Evolutionary conservation across 2,797 vertebrate genomes (phyloP), one percentile per base, ranked within the genome.

Genomic region (Basileuterus tristriatus): DNA sequence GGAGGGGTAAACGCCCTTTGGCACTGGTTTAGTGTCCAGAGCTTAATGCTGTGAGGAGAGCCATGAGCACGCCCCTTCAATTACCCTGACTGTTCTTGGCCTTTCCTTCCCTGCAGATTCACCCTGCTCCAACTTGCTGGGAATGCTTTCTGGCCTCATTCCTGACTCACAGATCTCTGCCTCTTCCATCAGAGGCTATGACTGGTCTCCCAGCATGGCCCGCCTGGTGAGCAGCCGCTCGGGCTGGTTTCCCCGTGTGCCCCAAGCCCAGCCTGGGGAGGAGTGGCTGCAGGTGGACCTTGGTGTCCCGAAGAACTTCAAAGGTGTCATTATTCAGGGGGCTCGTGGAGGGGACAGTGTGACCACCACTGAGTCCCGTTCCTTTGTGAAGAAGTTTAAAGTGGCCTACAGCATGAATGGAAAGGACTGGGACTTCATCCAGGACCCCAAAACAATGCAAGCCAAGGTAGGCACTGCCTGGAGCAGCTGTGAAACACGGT

Each of bases 251-350:
- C 99, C 99, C 8, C 98, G 98, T 39, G 95, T 98, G 11, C 98
- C 99, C 1, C 98, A 99, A 75, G 98, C 99, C 12, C 98, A 99
- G 83, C 98, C 98, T 1, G 99, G 99, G 21, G 99, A 99, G 76
- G 99, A 99, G 91, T 99, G 99, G 99, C 97, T 99, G 24, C 99
- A 99, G 97, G 99, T 98, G 83, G 99, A 99, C 95, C 98, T 99
- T 23, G 99, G 98, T 0, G 15, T 97, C 44, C 98, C 98, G 0
- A 99, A 99, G 98, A 99, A 97, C 1, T 98, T 99, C 89, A 98
- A 98, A 52, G 99, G 99, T 0, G 94, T 99, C 89, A 99, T 99
- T 96, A 99, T 99, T 63, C 99, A 99, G 97, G 99, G 99, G 39
- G 99, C 99, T 39, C 98, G 99, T 0, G 99, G 99, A 46, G 98